A percentile compares a stretch with the other conserved stretches of the same genome.
phyloP scores from a whole-genome alignment of 1,140 invertebrate species.

The Trinorchestia longiramus region DNA sequence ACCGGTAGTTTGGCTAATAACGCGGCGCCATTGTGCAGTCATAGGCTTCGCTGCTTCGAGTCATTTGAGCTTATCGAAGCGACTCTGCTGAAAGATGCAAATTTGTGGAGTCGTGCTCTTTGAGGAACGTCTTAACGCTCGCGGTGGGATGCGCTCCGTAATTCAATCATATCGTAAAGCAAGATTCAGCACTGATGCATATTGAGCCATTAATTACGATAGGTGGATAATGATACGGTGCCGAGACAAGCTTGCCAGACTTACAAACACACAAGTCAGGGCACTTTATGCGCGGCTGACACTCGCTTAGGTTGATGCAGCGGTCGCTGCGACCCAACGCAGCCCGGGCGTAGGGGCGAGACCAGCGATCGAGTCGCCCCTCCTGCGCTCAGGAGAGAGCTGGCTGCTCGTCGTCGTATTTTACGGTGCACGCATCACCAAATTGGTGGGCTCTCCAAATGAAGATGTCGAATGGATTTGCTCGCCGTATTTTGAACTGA shows the following conservation, averaged over 20 bases:
- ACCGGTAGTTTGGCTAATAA: background rate
- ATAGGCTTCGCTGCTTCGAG: background rate
- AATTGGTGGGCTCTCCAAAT: conserved; percentile 50
- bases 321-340: background rate
- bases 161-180: conserved; percentile 53
- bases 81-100: conserved; percentile 37
- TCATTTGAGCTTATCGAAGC: conserved; percentile 45
- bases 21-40: background rate
- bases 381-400: background rate
- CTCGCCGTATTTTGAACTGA: conserved; percentile 55
- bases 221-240: conserved; percentile 55
- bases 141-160: conserved; percentile 50
- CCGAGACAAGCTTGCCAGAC: conserved; percentile 54
- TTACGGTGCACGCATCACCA: conserved; percentile 46
- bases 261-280: conserved; percentile 48
- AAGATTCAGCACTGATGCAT: conserved; percentile 53
- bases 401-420: conserved; percentile 34
- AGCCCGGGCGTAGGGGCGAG: background rate
- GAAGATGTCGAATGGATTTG: conserved; percentile 55
- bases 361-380: background rate
- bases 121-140: conserved; percentile 38
- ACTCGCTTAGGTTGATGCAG: background rate
- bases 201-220: conserved; percentile 54
- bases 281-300: conserved; percentile 25
- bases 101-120: conserved; percentile 29